phyloP scores from a whole-genome alignment of 2,888 invertebrate species.

The Macaria liturata region DNA sequence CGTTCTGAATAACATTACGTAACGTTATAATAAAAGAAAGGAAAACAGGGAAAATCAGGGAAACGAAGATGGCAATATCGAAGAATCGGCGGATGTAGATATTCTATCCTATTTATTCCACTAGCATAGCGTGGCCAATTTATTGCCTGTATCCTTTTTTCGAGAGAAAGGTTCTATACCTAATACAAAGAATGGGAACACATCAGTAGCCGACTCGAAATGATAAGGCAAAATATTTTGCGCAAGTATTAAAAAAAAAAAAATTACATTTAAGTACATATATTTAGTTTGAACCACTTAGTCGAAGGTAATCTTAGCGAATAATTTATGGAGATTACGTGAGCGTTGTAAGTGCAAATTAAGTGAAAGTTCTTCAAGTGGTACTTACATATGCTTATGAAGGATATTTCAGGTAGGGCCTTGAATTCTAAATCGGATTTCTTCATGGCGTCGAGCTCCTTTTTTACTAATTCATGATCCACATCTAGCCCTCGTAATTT shows the following conservation, averaged over 20 bases:
- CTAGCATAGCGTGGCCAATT: conserved; percentile 17
- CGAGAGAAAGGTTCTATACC: conserved; percentile 19
- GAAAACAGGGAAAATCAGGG: conserved; percentile 19
- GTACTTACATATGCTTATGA: conserved; percentile 52
- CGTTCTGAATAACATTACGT: conserved; percentile 3
- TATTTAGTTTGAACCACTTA: conserved; percentile 11
- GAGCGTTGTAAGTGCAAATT: conserved; percentile 12
- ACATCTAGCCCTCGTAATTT: conserved; percentile 52
- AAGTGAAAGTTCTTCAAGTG: conserved; percentile 9
- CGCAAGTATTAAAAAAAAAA: conserved; percentile 12
- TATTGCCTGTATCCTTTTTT: conserved; percentile 22
- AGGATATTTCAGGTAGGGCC: conserved; percentile 47
- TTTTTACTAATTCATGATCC: conserved; percentile 50
- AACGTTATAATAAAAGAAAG: conserved; percentile 13
- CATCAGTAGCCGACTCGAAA: conserved; percentile 8
- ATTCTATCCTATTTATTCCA: conserved; percentile 23
- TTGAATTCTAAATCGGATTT: conserved; percentile 33
- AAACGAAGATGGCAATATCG: conserved; percentile 17
- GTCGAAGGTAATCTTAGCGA: conserved; percentile 9
- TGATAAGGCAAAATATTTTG: conserved; percentile 16
- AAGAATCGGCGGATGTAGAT: conserved; percentile 20
- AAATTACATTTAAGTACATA: too few relatives aligned
- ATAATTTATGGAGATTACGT: conserved; percentile 19
- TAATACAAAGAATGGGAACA: conserved; percentile 17
- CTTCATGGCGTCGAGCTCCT: conserved; percentile 34